Evolutionary conservation across 1,140 invertebrate genomes (phyloP).

Genomic region (Acyrthosiphon pisum): DNA sequence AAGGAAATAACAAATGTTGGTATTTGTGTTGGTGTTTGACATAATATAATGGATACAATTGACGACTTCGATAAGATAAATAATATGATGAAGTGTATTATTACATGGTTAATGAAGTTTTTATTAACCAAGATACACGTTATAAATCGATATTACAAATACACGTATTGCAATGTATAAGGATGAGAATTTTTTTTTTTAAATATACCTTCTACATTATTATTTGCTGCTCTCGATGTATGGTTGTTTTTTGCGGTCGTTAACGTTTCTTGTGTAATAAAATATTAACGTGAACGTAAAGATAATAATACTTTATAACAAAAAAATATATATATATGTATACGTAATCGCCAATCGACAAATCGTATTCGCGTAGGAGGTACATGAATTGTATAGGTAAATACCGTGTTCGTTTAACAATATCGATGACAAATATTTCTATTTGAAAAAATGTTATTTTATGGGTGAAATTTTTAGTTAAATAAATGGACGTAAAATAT

Average conservation of each 20-base stretch:
- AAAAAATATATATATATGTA: not conserved
- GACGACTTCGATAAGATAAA: not conserved
- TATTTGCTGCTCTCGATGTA: not conserved
- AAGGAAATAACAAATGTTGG: slow-evolving; percentile 11
- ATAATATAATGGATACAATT: slow-evolving; percentile 1
- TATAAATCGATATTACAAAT: not conserved
- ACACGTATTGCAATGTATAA: not conserved
- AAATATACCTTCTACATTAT: not conserved
- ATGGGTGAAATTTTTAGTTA: not conserved
- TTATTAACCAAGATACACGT: not conserved
- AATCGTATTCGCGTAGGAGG: not conserved
- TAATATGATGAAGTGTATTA: not conserved
- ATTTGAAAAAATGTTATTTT: not conserved
- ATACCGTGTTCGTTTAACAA: not conserved
- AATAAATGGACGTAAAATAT: not conserved
- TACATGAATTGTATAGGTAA: not conserved
- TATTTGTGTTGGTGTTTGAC: not conserved
- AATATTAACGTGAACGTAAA: not conserved
- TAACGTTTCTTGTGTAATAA: not conserved
- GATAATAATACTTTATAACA: not conserved
- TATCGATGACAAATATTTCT: slow-evolving; percentile 6
- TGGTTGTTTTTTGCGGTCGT: not conserved
- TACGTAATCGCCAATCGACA: not conserved
- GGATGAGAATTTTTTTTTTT: not conserved
- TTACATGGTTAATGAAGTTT: not conserved